These are phyloP conservation scores for Gonatopus flavifemur DNA, from an alignment of 1,140 invertebrate species.

Conservation along the genomic window DNA sequence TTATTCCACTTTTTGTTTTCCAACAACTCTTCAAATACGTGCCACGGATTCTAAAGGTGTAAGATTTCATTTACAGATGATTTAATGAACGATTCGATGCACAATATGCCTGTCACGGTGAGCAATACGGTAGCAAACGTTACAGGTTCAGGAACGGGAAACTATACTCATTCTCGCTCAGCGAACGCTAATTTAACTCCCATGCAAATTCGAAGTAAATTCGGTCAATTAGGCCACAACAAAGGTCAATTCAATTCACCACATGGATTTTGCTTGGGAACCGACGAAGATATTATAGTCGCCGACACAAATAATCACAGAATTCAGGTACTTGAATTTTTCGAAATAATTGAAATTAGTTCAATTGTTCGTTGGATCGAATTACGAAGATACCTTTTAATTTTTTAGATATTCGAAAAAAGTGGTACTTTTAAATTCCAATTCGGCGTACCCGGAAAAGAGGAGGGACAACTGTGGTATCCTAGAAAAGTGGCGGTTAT, in stretches of 20 bases:
- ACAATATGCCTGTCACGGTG: slow-evolving; percentile 47
- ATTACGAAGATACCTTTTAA: slow-evolving; percentile 12
- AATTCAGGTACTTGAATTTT: slow-evolving; percentile 72
- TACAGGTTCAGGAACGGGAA: slow-evolving; percentile 50
- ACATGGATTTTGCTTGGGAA: slow-evolving; percentile 93
- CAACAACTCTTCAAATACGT: too few species aligned
- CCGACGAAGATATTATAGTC: slow-evolving; percentile 92
- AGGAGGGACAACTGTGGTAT: slow-evolving; percentile 96
- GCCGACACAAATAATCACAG: slow-evolving; percentile 96
- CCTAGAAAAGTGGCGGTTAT: slow-evolving; percentile 94
- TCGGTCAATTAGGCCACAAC: slow-evolving; percentile 86
- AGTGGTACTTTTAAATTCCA: slow-evolving; percentile 85
- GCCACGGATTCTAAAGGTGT: too few species aligned
- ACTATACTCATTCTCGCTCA: slow-evolving; percentile 63
- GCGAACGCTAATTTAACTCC: slow-evolving; percentile 69
- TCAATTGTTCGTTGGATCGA: background rate
- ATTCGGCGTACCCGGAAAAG: slow-evolving; percentile 87
- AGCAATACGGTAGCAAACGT: slow-evolving; percentile 41
- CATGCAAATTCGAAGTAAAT: slow-evolving; percentile 89
- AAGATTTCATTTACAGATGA: slow-evolving; percentile 42
- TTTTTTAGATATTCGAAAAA: slow-evolving; percentile 81
- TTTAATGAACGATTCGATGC: slow-evolving; percentile 50
- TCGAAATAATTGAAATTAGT: background rate
- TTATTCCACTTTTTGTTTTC: slow-evolving; percentile 2
- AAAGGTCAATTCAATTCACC: slow-evolving; percentile 95